Base-by-base conservation (phyloP, 2,113 vertebrate species). In the Ia io region DNA sequence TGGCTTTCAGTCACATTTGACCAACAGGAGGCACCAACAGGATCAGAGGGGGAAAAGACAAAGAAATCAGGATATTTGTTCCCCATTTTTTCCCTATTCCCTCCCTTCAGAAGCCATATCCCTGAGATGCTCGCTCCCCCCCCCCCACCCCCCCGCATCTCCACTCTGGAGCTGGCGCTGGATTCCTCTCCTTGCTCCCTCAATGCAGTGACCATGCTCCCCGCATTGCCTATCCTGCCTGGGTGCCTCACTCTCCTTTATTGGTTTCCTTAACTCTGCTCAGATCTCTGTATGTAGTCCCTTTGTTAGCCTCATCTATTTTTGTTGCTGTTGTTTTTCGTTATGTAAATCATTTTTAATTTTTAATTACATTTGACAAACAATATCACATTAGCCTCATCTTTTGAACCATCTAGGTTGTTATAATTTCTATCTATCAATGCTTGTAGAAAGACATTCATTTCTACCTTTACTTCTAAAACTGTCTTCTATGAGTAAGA, bases 381-480 rank as follows among this genome's bases (percentile, higher is more conserved):
- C 30, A 51, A 49, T 13, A 77, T 77, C 44, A 51, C 11, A 51
- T 53, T 42, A 67, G 10, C 32, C 22, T 73, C 32, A n/a, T 84
- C 61, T 37, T 89, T 53, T 67, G 67, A 90, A 83, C 7, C n/a
- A 56, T 17, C 37, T 35, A 47, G 63, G 6, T n/a, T 63, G 76
- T 91, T 70, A 84, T 47, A 79, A 56, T 80, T 89, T 30, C 42
- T 71, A 40, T n/a, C 13, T n/a, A 8, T 44, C 35, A 11, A 35
- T 71, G 35, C 9, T 51, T 47, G 23, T 23, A 67, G 70, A 91
- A 87, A 84, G n/a, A 78, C 6, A 18, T 90, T 47, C 47, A 14
- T 49, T 92, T 97, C 37, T 79, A 74, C 22, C 49, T 77, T 51
- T n/a, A 88, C 47, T 71, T 90, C n/a, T 78, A n/a, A 18, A 91